A percentile compares a stretch with the other conserved stretches of the same genome.
Evolutionary conservation across 2,113 vertebrate species (phyloP).

Genomic region (Nesoenas mayeri): DNA sequence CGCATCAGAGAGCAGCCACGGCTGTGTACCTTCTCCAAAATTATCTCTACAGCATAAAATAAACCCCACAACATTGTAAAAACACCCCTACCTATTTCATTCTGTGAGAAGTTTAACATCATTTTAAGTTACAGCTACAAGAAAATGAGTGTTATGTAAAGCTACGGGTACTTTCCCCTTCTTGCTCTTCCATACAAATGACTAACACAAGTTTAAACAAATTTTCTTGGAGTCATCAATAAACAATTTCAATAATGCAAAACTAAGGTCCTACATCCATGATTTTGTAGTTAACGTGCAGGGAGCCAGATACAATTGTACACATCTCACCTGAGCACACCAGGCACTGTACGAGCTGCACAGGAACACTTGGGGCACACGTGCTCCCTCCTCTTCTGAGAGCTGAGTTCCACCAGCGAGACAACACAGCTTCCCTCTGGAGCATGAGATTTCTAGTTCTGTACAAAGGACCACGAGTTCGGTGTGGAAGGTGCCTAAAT

Average conservation of each 20-base stretch:
- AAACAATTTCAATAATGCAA: background rate
- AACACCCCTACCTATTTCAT: background rate
- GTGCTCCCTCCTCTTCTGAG: background rate
- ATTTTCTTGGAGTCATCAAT: background rate
- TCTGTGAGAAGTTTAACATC: background rate
- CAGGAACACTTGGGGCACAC: background rate
- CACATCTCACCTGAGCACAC: accelerated
- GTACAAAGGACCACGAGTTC: accelerated
- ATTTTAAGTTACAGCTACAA: background rate
- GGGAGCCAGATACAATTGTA: background rate
- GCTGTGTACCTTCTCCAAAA: background rate
- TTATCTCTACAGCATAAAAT: background rate
- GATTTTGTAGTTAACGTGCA: background rate
- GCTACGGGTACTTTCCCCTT: accelerated
- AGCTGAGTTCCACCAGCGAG: background rate
- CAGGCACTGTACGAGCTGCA: background rate
- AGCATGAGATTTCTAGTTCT: background rate
- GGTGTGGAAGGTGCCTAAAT: background rate
- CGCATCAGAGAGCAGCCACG: background rate
- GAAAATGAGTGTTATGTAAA: background rate
- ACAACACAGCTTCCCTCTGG: background rate
- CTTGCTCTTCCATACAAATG: background rate
- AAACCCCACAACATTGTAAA: background rate
- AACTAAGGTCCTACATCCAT: background rate
- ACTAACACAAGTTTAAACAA: background rate